Base-by-base conservation (phyloP, 2,113 vertebrate genomes). In the Chionodraco myersi region DNA sequence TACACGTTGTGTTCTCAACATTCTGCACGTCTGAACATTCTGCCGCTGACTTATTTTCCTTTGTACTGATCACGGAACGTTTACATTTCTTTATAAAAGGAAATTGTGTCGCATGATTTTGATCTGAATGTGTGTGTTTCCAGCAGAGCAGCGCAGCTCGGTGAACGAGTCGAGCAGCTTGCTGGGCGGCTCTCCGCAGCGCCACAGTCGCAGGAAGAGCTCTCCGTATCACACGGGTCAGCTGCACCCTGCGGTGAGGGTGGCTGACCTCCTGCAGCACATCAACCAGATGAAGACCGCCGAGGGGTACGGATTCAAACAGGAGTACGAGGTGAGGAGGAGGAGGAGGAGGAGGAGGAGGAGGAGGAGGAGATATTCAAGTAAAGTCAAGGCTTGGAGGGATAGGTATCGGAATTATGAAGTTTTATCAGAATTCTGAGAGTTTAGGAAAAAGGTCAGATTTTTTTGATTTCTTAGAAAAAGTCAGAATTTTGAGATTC, bases 251-350 rank as follows among this genome's bases (percentile, higher is more conserved):
- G 97, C 97, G 0, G 97, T 99, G 44, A 94, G 96, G 0, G 97
- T 99, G 80, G 97, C 97, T 0, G 97, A 99, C 89, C 97, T 99
- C 10, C 96, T 99, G 11, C 97, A 99, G 89, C 97, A 99, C 79
- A 99, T 99, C 94, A 98, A 97, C 93, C 98, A 98, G 94, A 99
- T 99, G 97, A 99, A 98, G 91, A 98, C 96, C 0, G 96, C 96
- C 0, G 96, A 99, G 86, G 97, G 97, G n/a, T 98, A 99, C 0
- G 97, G 97, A 89, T 99, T 98, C 95, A 99, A 97, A 85, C 97
- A 99, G 80, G 97, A 99, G 85, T 99, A 98, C 0, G 96, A 99
- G 96, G 98, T 98, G 82, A 91, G 91, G 26, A 16, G 14, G 52
- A 6, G 21, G 23, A 23, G 36, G 36, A 41, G 36, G 5, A 41